Base-by-base conservation (phyloP, 1,140 invertebrate genomes). In the Propsilocerus akamusi region DNA sequence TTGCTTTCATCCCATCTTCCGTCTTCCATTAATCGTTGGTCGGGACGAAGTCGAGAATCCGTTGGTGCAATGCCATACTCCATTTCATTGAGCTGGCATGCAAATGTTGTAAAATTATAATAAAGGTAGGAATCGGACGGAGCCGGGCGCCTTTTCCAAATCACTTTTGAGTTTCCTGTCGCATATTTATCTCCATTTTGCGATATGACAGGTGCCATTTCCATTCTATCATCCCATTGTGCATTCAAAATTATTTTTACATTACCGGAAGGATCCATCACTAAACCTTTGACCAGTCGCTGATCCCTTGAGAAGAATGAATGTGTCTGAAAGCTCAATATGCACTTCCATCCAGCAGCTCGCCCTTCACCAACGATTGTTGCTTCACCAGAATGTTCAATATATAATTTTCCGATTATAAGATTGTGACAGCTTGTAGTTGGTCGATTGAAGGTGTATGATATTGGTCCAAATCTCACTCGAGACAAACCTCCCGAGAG, bases 1-100 rank as follows among this genome's bases (percentile, higher is more conserved):
- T 97, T 98, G 24, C 93, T 92, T 57, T 93, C 88, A 58, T 97
- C 90, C 91, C 92, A 97, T 17, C 73, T 63, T 8, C 89, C 91
- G 54, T 92, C 76, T 67, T 98, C 94, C 93, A 98, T 97, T 48
- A 94, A 74, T 46, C 90, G 74, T 69, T 96, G 91, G 75, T 97
- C 93, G 28, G 92, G 92, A 52, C 93, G 73, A 25, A 76, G 64
- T 22, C 94, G 76, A 23, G 82, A 84, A 74, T 98, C 94, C 0
- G 93, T 96, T n/a, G 93, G 91, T 25, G 91, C 89, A 22, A 97
- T 77, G 30, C 77, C 81, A 5, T 83, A 77, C 69, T 97, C 93
- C 2, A 73, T 72, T 68, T 97, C 93, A 66, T 98, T 98, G 51
- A 98, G 67, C 68, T 97, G 88, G 61, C 88, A 83, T 7, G 94